Percentiles rank a stretch among this genome's conserved stretches.
Evolutionary conservation across 2,888 invertebrate species (phyloP).

Genomic region (Protonemura montana): DNA sequence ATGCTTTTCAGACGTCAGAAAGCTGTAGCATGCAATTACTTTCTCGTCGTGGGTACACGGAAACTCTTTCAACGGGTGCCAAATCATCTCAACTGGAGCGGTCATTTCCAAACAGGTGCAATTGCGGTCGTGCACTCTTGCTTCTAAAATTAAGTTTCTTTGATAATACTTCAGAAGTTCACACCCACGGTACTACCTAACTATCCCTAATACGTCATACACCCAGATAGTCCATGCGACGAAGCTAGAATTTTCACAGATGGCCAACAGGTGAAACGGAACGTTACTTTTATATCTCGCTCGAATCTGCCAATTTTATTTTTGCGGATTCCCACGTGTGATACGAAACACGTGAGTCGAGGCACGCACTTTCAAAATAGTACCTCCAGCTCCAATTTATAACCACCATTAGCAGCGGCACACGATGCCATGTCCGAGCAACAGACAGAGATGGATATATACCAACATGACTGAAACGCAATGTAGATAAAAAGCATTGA

Average conservation of each 20-base stretch:
- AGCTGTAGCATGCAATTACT: neutral
- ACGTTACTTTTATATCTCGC: neutral
- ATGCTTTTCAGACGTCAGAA: neutral
- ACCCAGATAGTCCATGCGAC: neutral
- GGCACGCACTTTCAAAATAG: neutral
- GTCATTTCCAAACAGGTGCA: neutral
- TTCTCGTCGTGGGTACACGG: neutral
- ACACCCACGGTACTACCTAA: neutral
- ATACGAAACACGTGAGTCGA: neutral
- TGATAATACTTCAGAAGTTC: neutral
- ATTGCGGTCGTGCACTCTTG: neutral
- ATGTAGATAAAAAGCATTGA: too few relatives aligned
- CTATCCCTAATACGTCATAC: too few relatives aligned
- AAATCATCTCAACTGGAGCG: neutral
- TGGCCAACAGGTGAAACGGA: neutral
- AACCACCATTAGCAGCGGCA: too few relatives aligned
- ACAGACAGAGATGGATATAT: too few relatives aligned
- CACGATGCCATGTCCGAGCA: too few relatives aligned
- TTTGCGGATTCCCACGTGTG: neutral
- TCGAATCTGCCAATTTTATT: neutral
- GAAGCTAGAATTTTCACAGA: neutral
- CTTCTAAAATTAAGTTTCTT: neutral
- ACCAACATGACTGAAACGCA: too few relatives aligned
- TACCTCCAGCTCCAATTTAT: too few relatives aligned
- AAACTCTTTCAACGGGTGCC: neutral